These are phyloP conservation scores for Clunio marinus DNA, from an alignment of 2,888 invertebrate species.

Conservation along the genomic window DNA sequence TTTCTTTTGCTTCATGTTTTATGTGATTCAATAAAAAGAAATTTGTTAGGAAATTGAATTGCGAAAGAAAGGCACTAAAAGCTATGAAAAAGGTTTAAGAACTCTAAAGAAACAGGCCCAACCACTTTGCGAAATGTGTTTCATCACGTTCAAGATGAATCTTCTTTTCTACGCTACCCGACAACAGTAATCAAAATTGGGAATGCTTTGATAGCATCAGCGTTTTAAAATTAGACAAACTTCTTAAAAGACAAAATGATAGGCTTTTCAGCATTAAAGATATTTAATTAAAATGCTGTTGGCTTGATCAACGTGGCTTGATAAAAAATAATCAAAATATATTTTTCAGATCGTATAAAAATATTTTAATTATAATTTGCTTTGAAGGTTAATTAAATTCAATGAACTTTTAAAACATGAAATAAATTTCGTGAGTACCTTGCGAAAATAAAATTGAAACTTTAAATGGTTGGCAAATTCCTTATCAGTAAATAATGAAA, in stretches of 20 bases:
- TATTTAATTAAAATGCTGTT: background rate
- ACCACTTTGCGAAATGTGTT: background rate
- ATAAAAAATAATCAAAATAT: too few species aligned
- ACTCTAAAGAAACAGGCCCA: too few species aligned
- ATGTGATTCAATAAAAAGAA: constrained; percentile 5
- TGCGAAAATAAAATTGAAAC: too few species aligned
- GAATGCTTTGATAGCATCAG: background rate
- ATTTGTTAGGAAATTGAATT: constrained; percentile 18
- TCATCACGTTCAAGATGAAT: background rate
- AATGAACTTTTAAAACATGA: too few species aligned
- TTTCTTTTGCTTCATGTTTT: background rate
- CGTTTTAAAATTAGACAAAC: background rate
- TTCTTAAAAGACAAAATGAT: background rate
- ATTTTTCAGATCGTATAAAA: too few species aligned
- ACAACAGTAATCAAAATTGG: background rate
- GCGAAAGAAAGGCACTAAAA: constrained; percentile 1
- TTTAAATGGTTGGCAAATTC: too few species aligned
- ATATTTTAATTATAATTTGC: too few species aligned
- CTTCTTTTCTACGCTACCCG: too few species aligned
- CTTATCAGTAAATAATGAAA: too few species aligned
- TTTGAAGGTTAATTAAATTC: too few species aligned
- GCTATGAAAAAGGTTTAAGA: background rate
- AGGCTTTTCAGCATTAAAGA: background rate
- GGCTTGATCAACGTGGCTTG: background rate
- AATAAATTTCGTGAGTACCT: too few species aligned